phyloP scores from a whole-genome alignment of 2,113 vertebrate species.

The Vombatus ursinus region DNA sequence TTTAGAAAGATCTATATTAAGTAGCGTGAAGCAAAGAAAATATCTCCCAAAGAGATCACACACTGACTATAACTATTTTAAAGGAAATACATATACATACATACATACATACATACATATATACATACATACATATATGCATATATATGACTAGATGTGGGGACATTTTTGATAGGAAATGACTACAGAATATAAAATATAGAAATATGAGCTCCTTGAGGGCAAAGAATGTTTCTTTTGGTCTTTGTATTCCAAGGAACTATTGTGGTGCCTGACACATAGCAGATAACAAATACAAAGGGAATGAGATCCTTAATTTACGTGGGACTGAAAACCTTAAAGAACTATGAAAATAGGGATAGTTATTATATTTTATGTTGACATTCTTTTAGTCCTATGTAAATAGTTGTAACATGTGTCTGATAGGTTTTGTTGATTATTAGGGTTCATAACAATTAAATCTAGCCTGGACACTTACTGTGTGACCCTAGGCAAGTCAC shows the following conservation, averaged over 20 bases:
- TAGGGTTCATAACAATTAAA: neutral
- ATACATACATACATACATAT: neutral
- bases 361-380: neutral
- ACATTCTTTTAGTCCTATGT: neutral
- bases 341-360: neutral
- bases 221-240: neutral
- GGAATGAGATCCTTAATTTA: neutral
- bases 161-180: neutral
- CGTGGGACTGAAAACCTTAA: neutral
- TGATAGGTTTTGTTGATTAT: neutral
- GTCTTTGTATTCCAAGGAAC: neutral
- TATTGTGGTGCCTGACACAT: neutral
- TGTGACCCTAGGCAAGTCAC: too few relatives aligned
- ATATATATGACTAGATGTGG: too few relatives aligned
- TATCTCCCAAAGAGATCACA: neutral
- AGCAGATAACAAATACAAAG: neutral
- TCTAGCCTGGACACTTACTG: too few relatives aligned
- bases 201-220: neutral
- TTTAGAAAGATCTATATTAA: neutral
- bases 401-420: neutral
- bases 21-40: neutral
- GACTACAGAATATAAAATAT: neutral
- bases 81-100: neutral
- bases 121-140: too few relatives aligned
- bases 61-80: neutral